phyloP scores from a whole-genome alignment of 2,797 vertebrate genomes.

The Dryobates pubescens region DNA sequence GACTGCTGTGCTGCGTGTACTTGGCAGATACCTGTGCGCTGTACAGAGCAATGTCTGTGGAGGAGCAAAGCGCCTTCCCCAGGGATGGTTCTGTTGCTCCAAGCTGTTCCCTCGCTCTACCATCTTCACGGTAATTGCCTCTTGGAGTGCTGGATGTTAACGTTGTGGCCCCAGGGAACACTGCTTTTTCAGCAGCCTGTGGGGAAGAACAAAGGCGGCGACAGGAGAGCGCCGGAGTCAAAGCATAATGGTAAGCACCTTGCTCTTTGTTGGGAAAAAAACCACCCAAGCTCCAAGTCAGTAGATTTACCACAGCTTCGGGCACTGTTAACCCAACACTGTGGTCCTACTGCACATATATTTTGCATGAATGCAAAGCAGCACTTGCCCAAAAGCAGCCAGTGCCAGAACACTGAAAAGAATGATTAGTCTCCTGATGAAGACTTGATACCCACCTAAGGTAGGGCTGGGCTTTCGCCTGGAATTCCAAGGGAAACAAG shows the following conservation, averaged over 20 bases:
- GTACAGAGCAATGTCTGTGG: background rate
- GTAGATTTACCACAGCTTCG: background rate
- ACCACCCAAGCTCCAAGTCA: background rate
- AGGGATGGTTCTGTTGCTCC: conserved; percentile 29
- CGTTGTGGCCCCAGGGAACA: background rate
- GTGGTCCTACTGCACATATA: background rate
- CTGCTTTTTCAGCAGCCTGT: background rate
- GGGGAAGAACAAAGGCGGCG: background rate
- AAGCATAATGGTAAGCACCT: background rate
- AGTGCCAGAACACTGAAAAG: background rate
- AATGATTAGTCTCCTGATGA: background rate
- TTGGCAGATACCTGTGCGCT: background rate
- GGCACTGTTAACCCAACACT: background rate
- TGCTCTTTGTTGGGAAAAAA: background rate
- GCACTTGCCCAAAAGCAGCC: background rate
- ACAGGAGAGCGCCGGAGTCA: background rate
- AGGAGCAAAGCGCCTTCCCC: background rate
- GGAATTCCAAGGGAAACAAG: background rate
- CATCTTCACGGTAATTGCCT: conserved; percentile 8
- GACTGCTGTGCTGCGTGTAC: background rate
- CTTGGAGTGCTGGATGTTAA: conserved; percentile 30
- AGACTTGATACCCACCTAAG: background rate
- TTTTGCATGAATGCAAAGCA: background rate
- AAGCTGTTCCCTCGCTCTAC: background rate
- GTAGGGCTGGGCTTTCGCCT: background rate